Percentiles rank a stretch among this genome's conserved stretches.
Conservation (phyloP, 2,113 vertebrate species). For the Reinhardtius hippoglossoides region DNA sequence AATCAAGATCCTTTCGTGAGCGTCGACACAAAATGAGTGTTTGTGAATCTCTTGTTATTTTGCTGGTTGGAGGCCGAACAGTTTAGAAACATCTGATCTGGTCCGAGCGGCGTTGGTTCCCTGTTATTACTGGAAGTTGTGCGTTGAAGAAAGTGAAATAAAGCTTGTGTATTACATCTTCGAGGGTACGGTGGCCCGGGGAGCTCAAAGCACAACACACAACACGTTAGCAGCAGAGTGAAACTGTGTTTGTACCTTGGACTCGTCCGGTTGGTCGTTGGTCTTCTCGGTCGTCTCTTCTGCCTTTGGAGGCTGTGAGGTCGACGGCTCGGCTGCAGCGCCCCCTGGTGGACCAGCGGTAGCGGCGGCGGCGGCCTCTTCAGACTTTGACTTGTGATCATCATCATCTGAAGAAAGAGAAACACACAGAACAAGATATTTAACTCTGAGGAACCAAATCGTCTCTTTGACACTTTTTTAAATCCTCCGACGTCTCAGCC, state of each 20-base stretch:
- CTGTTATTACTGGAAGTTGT: no score
- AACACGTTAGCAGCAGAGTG: background rate
- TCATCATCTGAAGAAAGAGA: conserved; percentile 38
- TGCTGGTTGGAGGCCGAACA: no score
- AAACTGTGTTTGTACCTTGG: conserved; percentile 35
- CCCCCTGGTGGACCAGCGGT: conserved; percentile 14
- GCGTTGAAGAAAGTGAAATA: no score
- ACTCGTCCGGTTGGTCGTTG: background rate
- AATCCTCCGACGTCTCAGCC: background rate
- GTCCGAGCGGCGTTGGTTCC: no score
- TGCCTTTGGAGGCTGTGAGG: conserved; percentile 54
- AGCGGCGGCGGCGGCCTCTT: conserved; percentile 2
- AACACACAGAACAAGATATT: background rate
- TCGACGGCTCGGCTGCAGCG: conserved; percentile 59
- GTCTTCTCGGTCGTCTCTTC: conserved; percentile 38
- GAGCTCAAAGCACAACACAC: no score
- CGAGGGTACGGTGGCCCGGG: no score
- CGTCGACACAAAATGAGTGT: no score
- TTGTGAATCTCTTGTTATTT: no score
- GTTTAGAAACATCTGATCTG: no score
- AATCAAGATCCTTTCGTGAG: no score
- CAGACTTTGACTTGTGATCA: conserved; percentile 24
- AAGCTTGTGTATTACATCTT: no score
- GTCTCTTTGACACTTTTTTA: background rate
- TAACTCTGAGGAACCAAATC: no score